A percentile compares a stretch with the other conserved stretches of the same genome.
Evolutionary conservation across 1,140 invertebrate species (phyloP).

Genomic region (Pogonomyrmex barbatus): DNA sequence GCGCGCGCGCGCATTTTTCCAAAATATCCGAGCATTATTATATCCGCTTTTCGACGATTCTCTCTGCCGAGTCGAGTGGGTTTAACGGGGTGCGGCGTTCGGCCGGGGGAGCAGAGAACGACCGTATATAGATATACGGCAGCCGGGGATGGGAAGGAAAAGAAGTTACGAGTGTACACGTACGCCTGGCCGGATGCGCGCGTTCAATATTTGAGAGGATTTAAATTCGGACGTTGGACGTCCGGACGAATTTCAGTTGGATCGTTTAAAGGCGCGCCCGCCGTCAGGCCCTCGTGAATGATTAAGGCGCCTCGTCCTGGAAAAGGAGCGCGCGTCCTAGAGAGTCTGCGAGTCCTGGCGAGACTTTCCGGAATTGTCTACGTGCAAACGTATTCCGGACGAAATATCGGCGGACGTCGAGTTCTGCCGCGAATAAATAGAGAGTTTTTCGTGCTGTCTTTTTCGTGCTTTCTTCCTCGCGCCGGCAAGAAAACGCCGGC

Average conservation of each 20-base stretch:
- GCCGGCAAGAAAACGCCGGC: neutral
- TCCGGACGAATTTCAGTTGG: slow-evolving; percentile 84
- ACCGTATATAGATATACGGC: slow-evolving; percentile 54
- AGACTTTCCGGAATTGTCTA: slow-evolving; percentile 81
- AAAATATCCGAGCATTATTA: slow-evolving; percentile 76
- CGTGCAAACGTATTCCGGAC: slow-evolving; percentile 76
- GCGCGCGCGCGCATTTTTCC: slow-evolving; percentile 51
- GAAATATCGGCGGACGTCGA: slow-evolving; percentile 75
- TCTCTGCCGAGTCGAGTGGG: slow-evolving; percentile 72
- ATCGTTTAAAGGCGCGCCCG: slow-evolving; percentile 82
- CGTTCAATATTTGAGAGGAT: slow-evolving; percentile 85
- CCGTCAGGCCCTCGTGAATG: slow-evolving; percentile 83
- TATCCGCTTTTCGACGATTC: slow-evolving; percentile 75
- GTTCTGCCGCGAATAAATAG: slow-evolving; percentile 77
- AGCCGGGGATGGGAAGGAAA: slow-evolving; percentile 64
- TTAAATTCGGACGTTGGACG: slow-evolving; percentile 84
- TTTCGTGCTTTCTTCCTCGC: neutral
- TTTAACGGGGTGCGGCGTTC: slow-evolving; percentile 71
- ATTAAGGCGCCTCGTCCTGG: slow-evolving; percentile 79
- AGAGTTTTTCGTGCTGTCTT: slow-evolving; percentile 67
- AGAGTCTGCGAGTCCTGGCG: slow-evolving; percentile 67
- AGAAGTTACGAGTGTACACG: slow-evolving; percentile 69
- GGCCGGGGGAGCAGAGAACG: slow-evolving; percentile 56
- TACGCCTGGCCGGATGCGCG: slow-evolving; percentile 73
- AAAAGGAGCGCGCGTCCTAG: slow-evolving; percentile 62